Conservation (phyloP, 2,888 invertebrate species). For the Myathropa florea region DNA sequence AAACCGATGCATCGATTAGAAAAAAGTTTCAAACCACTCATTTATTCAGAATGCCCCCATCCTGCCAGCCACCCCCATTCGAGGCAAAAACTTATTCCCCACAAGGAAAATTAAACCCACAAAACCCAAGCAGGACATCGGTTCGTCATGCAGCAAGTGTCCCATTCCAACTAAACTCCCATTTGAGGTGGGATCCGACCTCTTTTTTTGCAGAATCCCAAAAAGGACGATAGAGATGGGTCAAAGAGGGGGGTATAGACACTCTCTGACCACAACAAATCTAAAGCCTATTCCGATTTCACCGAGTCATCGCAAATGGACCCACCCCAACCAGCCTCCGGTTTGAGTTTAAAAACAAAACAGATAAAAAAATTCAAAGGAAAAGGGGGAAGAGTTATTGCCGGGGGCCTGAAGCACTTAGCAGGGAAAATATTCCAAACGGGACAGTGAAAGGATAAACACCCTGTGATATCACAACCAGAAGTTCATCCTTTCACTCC, state of each 20-base stretch:
- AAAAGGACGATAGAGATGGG: neutral
- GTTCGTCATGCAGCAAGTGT: conserved; percentile 7
- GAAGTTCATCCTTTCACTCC: conserved; percentile 31
- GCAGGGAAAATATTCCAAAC: conserved; percentile 36
- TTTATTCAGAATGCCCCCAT: conserved; percentile 1
- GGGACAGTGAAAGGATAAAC: conserved; percentile 43
- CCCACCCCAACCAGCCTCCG: neutral
- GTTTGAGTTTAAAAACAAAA: neutral
- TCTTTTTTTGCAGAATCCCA: neutral
- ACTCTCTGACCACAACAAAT: conserved; percentile 46
- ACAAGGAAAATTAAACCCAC: conserved; percentile 18
- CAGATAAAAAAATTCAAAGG: neutral
- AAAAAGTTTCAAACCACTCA: neutral
- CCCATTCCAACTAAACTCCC: conserved; percentile 31
- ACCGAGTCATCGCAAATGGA: conserved; percentile 6
- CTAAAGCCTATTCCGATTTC: conserved; percentile 33
- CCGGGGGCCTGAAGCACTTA: neutral
- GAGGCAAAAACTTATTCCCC: conserved; percentile 1
- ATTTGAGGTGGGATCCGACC: conserved; percentile 29
- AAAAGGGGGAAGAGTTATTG: conserved; percentile 2
- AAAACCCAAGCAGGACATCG: neutral
- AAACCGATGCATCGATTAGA: neutral
- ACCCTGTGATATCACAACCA: conserved; percentile 40
- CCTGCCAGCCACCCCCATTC: neutral
- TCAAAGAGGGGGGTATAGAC: neutral